These are phyloP conservation scores for Timandra comae DNA, from an alignment of 2,888 invertebrate genomes.

Conservation along the genomic window DNA sequence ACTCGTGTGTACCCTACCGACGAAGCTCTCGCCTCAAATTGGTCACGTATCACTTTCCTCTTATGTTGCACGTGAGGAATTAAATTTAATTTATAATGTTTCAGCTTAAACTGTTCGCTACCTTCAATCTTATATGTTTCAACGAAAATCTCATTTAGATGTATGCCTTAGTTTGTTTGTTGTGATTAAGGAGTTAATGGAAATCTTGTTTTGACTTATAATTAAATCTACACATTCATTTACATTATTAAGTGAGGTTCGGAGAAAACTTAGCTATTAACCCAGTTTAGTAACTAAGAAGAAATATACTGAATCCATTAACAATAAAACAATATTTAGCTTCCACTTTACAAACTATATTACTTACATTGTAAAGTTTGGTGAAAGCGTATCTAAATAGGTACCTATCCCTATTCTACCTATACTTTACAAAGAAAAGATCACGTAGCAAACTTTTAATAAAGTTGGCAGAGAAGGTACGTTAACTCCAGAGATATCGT, in stretches of 20 bases:
- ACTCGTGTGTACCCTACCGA: not conserved
- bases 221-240: too few relatives aligned
- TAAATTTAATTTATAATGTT: conserved; percentile 32
- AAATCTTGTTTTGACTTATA: too few relatives aligned
- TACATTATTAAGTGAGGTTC: too few relatives aligned
- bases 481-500: conserved; percentile 32
- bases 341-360: conserved; percentile 1
- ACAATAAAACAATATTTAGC: too few relatives aligned
- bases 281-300: too few relatives aligned
- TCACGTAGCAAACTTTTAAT: conserved; percentile 49
- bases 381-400: conserved; percentile 21
- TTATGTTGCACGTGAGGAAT: conserved; percentile 31
- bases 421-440: conserved; percentile 26
- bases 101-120: conserved; percentile 16
- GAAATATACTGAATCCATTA: too few relatives aligned
- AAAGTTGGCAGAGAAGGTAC: conserved; percentile 35
- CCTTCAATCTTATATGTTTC: conserved; percentile 13
- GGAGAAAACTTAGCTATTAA: too few relatives aligned
- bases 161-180: not conserved
- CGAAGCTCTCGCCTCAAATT: conserved; percentile 24
- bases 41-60: conserved; percentile 41
- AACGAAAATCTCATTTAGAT: not conserved
- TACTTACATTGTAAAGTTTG: conserved; percentile 13
- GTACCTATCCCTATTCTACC: conserved; percentile 1
- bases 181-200: too few relatives aligned